Evolutionary conservation across 2,888 invertebrate species (phyloP).

Genomic region (Hipparchia sbordonii): DNA sequence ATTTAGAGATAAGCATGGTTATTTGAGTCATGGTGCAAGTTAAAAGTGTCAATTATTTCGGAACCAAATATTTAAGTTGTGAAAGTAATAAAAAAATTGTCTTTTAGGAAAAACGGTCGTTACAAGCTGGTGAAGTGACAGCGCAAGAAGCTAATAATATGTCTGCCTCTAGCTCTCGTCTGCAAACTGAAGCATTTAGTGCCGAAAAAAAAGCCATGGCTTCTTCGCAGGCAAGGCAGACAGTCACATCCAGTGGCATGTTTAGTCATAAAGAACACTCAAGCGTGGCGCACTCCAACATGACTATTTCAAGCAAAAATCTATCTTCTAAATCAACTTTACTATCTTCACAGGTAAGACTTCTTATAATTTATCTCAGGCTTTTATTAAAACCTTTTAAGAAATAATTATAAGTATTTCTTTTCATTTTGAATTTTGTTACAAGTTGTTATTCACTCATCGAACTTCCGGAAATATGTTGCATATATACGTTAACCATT

Average conservation of each 20-base stretch:
- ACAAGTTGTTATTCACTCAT: slow-evolving; percentile 9
- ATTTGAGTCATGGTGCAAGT: slow-evolving; percentile 45
- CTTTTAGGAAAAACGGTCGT: slow-evolving; percentile 90
- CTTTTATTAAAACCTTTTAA: not conserved
- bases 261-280: slow-evolving; percentile 87
- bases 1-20: slow-evolving; percentile 60
- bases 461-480: slow-evolving; percentile 21
- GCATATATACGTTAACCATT: slow-evolving; percentile 39
- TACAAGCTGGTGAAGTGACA: slow-evolving; percentile 92
- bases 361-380: not conserved
- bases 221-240: slow-evolving; percentile 90
- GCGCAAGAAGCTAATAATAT: slow-evolving; percentile 94
- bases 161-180: slow-evolving; percentile 91
- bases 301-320: slow-evolving; percentile 90
- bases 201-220: slow-evolving; percentile 90
- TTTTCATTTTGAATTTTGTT: not conserved
- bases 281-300: slow-evolving; percentile 91
- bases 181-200: slow-evolving; percentile 93
- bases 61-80: slow-evolving; percentile 27
- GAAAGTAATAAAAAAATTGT: slow-evolving; percentile 29
- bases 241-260: slow-evolving; percentile 90
- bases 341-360: slow-evolving; percentile 78
- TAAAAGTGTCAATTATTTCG: slow-evolving; percentile 25
- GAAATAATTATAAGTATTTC: not conserved
- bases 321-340: slow-evolving; percentile 85